A percentile compares a stretch with the other conserved stretches of the same genome.
Conservation (phyloP, 2,888 invertebrate genomes). For the Temnothorax unifasciatus region DNA sequence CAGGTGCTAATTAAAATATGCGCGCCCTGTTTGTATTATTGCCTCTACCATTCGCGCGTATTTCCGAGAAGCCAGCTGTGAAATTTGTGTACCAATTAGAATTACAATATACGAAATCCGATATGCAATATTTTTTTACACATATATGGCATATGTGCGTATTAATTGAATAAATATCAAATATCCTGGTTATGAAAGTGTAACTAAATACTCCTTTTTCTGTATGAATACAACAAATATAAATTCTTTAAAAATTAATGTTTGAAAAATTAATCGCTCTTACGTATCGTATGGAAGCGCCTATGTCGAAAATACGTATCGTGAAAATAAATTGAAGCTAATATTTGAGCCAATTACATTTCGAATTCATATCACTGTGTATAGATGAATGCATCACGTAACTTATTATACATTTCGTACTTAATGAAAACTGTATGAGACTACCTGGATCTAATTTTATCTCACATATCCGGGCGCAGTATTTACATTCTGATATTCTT, state of each 20-base stretch:
- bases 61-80: slow-evolving; percentile 28
- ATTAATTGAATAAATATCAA: slow-evolving; percentile 42
- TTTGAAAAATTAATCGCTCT: neutral
- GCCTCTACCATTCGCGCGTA: neutral
- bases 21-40: slow-evolving; percentile 37
- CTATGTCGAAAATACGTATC: neutral
- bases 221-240: neutral
- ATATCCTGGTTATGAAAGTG: slow-evolving; percentile 27
- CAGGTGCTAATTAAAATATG: slow-evolving; percentile 50
- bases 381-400: slow-evolving; percentile 4
- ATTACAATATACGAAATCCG: slow-evolving; percentile 14
- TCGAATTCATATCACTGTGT: neutral
- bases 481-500: slow-evolving; percentile 52
- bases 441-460: slow-evolving; percentile 37
- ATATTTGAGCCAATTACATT: slow-evolving; percentile 9
- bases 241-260: slow-evolving; percentile 16
- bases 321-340: slow-evolving; percentile 19
- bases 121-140: slow-evolving; percentile 31
- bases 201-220: slow-evolving; percentile 17
- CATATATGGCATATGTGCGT: neutral
- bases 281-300: neutral
- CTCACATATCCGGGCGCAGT: slow-evolving; percentile 6
- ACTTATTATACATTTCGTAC: slow-evolving; percentile 19
- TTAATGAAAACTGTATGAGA: slow-evolving; percentile 42
- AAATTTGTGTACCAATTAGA: slow-evolving; percentile 47